Conservation (phyloP, 2,113 vertebrate species). For the Chlorocebus sabaeus region DNA sequence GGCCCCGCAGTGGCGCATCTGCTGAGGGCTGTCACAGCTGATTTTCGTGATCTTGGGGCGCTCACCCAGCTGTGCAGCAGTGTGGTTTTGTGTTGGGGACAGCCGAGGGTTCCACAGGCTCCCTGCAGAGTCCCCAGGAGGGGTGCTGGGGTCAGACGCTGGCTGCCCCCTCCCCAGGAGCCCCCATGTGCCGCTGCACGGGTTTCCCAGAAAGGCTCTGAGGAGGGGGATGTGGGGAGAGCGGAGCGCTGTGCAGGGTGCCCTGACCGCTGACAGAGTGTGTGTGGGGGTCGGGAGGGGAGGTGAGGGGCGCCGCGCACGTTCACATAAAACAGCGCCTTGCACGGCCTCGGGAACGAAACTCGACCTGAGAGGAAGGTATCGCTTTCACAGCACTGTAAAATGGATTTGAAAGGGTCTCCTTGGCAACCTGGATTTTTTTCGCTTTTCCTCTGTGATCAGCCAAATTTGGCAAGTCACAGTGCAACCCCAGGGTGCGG, state of each 20-base stretch:
- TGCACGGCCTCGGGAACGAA: neutral
- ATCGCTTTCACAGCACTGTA: neutral
- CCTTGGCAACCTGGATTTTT: neutral
- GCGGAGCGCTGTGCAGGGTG: neutral
- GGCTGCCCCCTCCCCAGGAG: neutral
- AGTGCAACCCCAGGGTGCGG: neutral
- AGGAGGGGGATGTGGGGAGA: neutral
- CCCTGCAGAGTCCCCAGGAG: neutral
- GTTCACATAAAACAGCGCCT: neutral
- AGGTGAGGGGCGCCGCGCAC: neutral
- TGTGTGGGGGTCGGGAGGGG: neutral
- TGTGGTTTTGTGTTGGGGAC: neutral
- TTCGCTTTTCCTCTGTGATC: neutral
- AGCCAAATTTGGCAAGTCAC: neutral
- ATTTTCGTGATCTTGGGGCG: fast-evolving
- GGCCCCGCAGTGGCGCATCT: fast-evolving
- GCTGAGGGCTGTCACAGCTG: fast-evolving
- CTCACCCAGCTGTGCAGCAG: fast-evolving
- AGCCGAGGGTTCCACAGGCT: neutral
- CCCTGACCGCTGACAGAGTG: fast-evolving
- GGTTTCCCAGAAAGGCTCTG: neutral
- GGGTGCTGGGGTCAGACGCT: neutral
- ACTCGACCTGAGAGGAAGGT: neutral
- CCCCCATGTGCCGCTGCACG: neutral
- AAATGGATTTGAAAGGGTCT: constrained; percentile 1